Conservation (phyloP, 2,888 invertebrate species). For the Charanyca ferruginea region DNA sequence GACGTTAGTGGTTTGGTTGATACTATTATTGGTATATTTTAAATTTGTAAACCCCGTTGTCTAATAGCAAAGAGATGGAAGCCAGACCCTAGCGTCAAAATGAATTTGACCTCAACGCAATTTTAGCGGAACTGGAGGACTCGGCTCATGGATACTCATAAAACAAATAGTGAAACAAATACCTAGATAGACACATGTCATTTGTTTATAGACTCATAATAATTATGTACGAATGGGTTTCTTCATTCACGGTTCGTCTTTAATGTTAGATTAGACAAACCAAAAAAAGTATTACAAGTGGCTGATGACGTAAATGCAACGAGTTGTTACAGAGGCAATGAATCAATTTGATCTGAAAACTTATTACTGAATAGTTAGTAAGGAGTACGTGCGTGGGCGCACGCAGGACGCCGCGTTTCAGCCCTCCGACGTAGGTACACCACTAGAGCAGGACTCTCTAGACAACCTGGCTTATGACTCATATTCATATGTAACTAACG, state of each 20-base stretch:
- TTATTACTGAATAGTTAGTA: slow-evolving; percentile 16
- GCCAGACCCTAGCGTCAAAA: neutral
- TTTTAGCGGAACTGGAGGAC: neutral
- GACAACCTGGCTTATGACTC: neutral
- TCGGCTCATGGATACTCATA: neutral
- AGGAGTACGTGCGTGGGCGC: slow-evolving; percentile 4
- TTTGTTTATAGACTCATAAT: too few species aligned
- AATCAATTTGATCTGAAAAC: slow-evolving; percentile 19
- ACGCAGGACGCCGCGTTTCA: neutral
- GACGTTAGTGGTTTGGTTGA: neutral
- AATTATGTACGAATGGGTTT: too few species aligned
- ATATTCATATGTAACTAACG: too few species aligned
- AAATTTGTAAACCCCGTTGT: neutral
- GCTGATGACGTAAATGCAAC: slow-evolving; percentile 3
- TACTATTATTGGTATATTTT: slow-evolving; percentile 5
- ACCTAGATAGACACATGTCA: too few species aligned
- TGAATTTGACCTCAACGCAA: neutral
- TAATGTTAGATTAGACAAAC: neutral
- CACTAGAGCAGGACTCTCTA: neutral
- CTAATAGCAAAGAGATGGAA: neutral
- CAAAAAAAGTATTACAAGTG: neutral
- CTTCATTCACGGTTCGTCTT: too few species aligned
- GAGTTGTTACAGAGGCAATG: slow-evolving; percentile 8
- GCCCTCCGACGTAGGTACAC: neutral
- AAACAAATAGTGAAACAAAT: too few species aligned